A percentile compares a stretch with the other conserved stretches of the same genome.
Conservation (phyloP, 2,888 invertebrate genomes). For the Trissolcus japonicus region DNA sequence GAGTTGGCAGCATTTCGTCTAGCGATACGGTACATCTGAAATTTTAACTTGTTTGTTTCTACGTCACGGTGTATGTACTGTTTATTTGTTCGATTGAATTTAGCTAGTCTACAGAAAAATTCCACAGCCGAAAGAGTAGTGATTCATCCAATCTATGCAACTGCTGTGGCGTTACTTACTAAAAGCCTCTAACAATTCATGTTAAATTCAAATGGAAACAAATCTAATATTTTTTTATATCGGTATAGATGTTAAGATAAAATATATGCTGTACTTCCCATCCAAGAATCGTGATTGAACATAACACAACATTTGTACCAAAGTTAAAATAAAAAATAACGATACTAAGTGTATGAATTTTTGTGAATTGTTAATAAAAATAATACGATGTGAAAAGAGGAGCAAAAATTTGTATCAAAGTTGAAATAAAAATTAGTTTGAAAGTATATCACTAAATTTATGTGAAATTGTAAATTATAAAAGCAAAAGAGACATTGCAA, state of each 20-base stretch:
- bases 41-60: constrained; percentile 15
- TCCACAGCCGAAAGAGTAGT: constrained; percentile 14
- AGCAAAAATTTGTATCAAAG: too few species aligned
- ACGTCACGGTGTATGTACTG: neutral
- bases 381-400: too few species aligned
- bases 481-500: too few species aligned
- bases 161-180: constrained; percentile 10
- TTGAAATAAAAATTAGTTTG: too few species aligned
- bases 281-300: too few species aligned
- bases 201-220: constrained; percentile 19
- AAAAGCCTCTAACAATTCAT: constrained; percentile 24
- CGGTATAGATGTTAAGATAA: neutral
- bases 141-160: constrained; percentile 38
- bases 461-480: too few species aligned
- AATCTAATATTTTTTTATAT: constrained; percentile 20
- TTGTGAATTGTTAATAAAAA: too few species aligned
- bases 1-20: neutral
- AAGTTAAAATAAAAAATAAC: too few species aligned
- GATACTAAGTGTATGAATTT: too few species aligned
- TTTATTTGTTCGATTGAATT: constrained; percentile 23
- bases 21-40: constrained; percentile 3
- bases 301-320: too few species aligned
- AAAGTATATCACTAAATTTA: too few species aligned
- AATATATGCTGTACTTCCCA: neutral
- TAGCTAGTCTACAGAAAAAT: constrained; percentile 21